Evolutionary conservation across 2,888 invertebrate genomes (phyloP), one percentile per base, ranked within the genome.

Genomic region (Drosophila pseudotalamancana): DNA sequence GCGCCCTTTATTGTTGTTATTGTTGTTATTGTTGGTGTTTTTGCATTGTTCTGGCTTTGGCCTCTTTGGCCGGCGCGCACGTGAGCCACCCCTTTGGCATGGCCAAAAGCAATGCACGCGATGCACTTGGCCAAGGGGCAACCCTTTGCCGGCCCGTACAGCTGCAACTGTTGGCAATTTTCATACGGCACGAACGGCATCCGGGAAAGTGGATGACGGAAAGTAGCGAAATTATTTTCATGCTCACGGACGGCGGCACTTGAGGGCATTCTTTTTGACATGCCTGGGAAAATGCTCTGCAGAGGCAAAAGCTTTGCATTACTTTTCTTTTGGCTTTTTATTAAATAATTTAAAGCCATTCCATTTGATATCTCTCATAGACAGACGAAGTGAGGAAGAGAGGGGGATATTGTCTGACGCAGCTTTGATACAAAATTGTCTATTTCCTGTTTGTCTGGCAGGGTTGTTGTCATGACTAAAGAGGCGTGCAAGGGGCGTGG

Each of bases 241-340:
- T 77, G 74, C 81, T 77, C 82, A 81, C 79, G 79, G 68, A 75
- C 71, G 67, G 39, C 74, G 75, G 69, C 85, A 82, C 83, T 81
- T 79, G 85, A 76, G 81, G 85, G 79, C 85, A 85, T 79, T 79
- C 77, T 79, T 85, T 82, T 77, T 79, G 85, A 75, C 83, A 79
- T 65, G 82, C 75, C 70, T 74, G 67, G 70, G 60, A 74, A 70
- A 85, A 63, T 69, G 74, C n/a, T 82, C 66, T 65, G 63, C 54
- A 45, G 42, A 16, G 29, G 60, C 63, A 48, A 51, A 40, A 51
- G 49, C 32, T 59, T 31, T 59, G 59, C 45, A 61, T 66, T 55
- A 55, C 35, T 59, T 4, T 4, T 16, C 16, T 50, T 53, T 49
- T 34, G 59, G 55, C 53, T 62, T 65, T 72, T 63, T 78, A 71